Percentiles rank a stretch among this genome's conserved stretches.
Evolutionary conservation across 2,113 vertebrate species (phyloP).

Genomic region (Campylomormyrus numenius): DNA sequence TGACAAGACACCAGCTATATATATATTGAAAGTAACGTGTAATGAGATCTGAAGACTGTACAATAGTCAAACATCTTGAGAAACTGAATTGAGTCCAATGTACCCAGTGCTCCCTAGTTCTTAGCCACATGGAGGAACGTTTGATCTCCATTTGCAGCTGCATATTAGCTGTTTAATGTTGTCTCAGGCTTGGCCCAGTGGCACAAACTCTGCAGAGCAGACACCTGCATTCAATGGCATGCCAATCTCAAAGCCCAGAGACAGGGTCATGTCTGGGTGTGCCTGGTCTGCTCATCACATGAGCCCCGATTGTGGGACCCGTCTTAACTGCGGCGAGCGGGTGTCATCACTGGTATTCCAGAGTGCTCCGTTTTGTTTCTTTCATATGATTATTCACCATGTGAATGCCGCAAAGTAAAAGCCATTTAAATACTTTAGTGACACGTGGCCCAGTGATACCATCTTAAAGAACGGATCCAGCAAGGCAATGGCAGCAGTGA

Average conservation of each 20-base stretch:
- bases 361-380: background rate
- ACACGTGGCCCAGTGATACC: background rate
- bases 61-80: background rate
- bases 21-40: background rate
- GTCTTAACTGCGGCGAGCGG: background rate
- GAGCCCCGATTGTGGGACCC: background rate
- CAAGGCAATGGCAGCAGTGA: too few species aligned
- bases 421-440: background rate
- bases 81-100: background rate
- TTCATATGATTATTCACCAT: background rate
- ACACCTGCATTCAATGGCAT: background rate
- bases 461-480: too few species aligned
- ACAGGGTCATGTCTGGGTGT: background rate
- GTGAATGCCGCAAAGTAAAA: background rate
- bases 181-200: background rate
- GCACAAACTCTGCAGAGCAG: background rate
- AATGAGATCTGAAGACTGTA: background rate
- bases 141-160: background rate
- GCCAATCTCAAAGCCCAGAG: background rate
- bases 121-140: background rate
- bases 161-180: background rate
- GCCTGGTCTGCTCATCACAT: background rate
- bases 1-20: background rate
- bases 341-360: background rate
- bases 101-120: background rate